Percentiles rank a stretch among this genome's conserved stretches.
These are phyloP conservation scores for Sphenodon punctatus DNA, from an alignment of 2,797 vertebrate species.

Conservation along the genomic window DNA sequence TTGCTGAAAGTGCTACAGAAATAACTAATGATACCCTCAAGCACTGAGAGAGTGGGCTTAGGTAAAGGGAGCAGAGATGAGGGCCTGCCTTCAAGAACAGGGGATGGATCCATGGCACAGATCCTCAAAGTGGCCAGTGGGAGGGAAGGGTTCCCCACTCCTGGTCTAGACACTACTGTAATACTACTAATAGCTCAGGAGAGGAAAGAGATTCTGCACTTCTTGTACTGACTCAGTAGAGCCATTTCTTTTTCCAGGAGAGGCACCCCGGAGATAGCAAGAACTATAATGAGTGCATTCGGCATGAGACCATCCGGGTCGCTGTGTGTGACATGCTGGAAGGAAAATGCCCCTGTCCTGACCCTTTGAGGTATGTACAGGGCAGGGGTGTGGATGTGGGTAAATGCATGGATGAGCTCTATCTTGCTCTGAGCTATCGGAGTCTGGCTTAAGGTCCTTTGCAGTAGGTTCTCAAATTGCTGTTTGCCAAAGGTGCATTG, in stretches of 20 bases:
- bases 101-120: too few species aligned
- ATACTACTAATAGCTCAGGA: too few species aligned
- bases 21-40: too few species aligned
- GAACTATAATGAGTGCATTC: slow-evolving; percentile 98
- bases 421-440: neutral
- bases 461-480: too few species aligned
- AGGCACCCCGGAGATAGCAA: slow-evolving; percentile 97
- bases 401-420: neutral
- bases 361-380: slow-evolving; percentile 86
- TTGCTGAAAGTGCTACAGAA: too few species aligned
- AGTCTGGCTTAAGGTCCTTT: neutral
- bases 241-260: slow-evolving; percentile 79
- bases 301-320: slow-evolving; percentile 95
- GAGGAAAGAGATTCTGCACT: too few species aligned
- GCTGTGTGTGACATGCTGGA: slow-evolving; percentile 99
- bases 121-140: too few species aligned
- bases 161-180: too few species aligned
- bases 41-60: too few species aligned
- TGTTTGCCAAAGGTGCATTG: neutral
- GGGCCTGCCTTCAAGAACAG: too few species aligned
- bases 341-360: slow-evolving; percentile 92
- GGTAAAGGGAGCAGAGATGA: too few species aligned
- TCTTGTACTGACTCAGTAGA: neutral
- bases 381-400: neutral
- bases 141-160: too few species aligned